These are phyloP conservation scores for Macaca nemestrina DNA, from an alignment of 2,113 vertebrate species.

Conservation along the genomic window DNA sequence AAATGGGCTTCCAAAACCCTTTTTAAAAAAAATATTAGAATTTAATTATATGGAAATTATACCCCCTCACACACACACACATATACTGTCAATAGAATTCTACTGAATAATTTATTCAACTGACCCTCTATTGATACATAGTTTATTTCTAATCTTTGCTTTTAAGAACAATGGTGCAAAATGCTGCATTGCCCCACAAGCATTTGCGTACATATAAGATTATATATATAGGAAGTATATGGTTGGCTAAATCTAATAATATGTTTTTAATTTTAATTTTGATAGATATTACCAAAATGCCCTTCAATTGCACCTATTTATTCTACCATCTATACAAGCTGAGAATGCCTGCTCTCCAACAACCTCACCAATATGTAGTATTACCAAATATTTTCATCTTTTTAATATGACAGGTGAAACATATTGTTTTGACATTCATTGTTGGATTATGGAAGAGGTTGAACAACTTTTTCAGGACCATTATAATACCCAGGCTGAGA, in stretches of 20 bases:
- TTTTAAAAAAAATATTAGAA: background rate
- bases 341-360: background rate
- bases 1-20: background rate
- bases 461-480: background rate
- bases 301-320: background rate
- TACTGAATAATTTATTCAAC: background rate
- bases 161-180: background rate
- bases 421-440: background rate
- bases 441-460: background rate
- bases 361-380: background rate
- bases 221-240: background rate
- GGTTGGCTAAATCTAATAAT: background rate
- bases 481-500: background rate
- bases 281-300: background rate
- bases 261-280: background rate
- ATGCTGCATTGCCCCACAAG: background rate
- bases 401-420: background rate
- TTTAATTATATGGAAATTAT: background rate
- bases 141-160: background rate
- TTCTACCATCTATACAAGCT: background rate
- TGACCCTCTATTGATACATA: background rate
- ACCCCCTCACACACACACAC: background rate
- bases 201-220: background rate
- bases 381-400: background rate
- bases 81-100: background rate